Base-by-base conservation (phyloP, 1,140 invertebrate species). In the Bombus confusus region DNA sequence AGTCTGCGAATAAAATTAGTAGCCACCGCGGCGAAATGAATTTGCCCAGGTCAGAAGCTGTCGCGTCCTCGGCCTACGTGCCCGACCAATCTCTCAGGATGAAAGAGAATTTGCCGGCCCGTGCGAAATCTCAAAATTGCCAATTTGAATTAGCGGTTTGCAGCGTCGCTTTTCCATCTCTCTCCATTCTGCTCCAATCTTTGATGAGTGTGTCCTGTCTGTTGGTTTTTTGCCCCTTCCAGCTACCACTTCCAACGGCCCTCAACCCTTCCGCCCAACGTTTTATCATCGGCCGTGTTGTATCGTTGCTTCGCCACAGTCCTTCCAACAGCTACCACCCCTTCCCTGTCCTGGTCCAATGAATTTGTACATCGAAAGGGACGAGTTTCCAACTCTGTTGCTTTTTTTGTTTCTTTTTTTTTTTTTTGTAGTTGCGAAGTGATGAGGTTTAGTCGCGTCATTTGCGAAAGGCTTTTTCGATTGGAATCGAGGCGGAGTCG, bases 91-190 rank as follows among this genome's bases (percentile, higher is more conserved):
- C 18, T 22, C 9, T 13, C 59, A 15, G 28, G 28, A 78, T 41
- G 57, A 80, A 59, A 85, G 69, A 73, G 69, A 75, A 80, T 52
- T 69, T 34, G 62, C 34, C 62, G 22, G 39, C 3, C 8, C 34
- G 47, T 69, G 84, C 37, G 79, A 75, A 71, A 86, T 86, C 79
- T 82, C 47, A 75, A 82, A 86, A 86, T 86, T 86, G 84, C 37
- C 79, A 86, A 82, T 86, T 86, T 81, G 79, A 86, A 86, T 86
- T 86, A 86, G 72, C 43, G 59, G 41, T 80, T 47, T 69, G 37
- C 41, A 68, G 31, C 69, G 76, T 52, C 39, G 77, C 68, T 68
- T 79, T 72, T 68, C 18, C 75, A 31, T 31, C 62, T 66, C n/a
- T 31, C 13, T 34, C 28, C 9, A 52, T 74, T 3, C 18, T 41